These are phyloP conservation scores for Rousettus madagascariensis DNA, from an alignment of 2,797 vertebrate species.

Conservation along the genomic window DNA sequence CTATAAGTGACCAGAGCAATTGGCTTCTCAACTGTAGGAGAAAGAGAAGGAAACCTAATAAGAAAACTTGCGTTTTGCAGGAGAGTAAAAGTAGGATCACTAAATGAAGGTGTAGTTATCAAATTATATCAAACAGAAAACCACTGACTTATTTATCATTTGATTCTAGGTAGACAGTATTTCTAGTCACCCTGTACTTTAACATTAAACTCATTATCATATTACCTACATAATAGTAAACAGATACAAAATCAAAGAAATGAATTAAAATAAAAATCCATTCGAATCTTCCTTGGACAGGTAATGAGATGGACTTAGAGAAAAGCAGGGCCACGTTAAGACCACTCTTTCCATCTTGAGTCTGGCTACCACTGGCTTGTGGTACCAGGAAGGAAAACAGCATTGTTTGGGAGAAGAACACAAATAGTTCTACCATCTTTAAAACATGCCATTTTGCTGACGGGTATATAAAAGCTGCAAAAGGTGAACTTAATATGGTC, in stretches of 20 bases:
- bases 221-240: slow-evolving; percentile 26
- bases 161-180: not conserved
- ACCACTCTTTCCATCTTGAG: not conserved
- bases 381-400: not conserved
- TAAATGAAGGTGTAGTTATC: not conserved
- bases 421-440: not conserved
- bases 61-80: not conserved
- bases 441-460: not conserved
- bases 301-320: not conserved
- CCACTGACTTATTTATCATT: not conserved
- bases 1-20: not conserved
- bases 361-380: not conserved
- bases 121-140: not conserved
- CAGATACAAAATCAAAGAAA: slow-evolving; percentile 14
- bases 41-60: not conserved
- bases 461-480: not conserved
- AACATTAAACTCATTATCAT: not conserved
- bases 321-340: not conserved
- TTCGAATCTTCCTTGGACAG: not conserved
- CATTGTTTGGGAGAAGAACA: not conserved
- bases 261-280: not conserved
- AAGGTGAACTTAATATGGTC: not conserved
- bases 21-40: not conserved
- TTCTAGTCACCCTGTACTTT: not conserved
- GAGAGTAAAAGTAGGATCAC: not conserved